phyloP scores from a whole-genome alignment of 2,888 invertebrate genomes.

The Dryobotodes eremita region DNA sequence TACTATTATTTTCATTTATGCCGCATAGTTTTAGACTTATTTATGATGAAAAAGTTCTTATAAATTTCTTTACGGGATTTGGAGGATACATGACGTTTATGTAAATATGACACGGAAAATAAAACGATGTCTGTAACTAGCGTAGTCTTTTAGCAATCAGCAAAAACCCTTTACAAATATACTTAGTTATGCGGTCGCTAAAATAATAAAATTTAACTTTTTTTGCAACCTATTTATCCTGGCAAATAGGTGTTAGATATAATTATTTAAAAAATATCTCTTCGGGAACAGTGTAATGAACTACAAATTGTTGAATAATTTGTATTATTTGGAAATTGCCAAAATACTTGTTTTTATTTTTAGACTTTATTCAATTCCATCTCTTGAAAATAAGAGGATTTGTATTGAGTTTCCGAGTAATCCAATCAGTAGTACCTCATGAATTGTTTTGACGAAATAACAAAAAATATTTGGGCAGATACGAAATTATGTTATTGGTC shows the following conservation, averaged over 20 bases:
- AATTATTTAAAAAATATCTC: background rate
- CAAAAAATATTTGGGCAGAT: constrained; percentile 5
- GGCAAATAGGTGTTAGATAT: background rate
- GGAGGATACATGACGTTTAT: background rate
- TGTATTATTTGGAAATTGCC: constrained; percentile 21
- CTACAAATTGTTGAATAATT: background rate
- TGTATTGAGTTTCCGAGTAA: constrained; percentile 39
- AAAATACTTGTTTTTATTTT: constrained; percentile 19
- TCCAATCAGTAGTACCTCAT: constrained; percentile 32
- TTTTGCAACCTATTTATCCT: background rate
- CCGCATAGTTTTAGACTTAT: background rate
- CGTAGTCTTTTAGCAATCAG: too few relatives aligned
- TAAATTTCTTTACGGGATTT: background rate
- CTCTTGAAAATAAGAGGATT: constrained; percentile 20
- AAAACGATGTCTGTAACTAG: background rate
- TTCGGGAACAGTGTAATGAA: background rate
- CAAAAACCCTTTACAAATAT: background rate
- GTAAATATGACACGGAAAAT: background rate
- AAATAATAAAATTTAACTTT: too few relatives aligned
- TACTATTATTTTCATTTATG: background rate
- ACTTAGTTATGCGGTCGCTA: too few relatives aligned
- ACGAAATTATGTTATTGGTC: constrained; percentile 24
- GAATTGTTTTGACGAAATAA: constrained; percentile 38
- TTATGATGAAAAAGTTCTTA: background rate
- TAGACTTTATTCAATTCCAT: constrained; percentile 36